phyloP scores from a whole-genome alignment of 1,140 invertebrate species.

The Adelges cooleyi region DNA sequence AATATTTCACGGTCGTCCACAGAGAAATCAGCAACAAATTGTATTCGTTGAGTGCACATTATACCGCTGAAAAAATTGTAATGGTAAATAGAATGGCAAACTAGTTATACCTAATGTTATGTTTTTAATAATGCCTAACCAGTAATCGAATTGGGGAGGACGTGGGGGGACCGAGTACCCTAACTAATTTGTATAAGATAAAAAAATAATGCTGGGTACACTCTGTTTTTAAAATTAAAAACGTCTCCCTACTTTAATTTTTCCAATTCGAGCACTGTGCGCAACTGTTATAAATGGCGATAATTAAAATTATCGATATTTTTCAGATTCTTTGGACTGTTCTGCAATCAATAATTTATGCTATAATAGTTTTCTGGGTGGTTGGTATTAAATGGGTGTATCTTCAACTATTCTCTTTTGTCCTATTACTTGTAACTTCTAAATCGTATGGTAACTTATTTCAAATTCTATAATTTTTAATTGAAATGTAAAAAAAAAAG shows the following conservation, averaged over 20 bases:
- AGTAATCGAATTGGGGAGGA: too few species aligned
- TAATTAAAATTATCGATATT: background rate
- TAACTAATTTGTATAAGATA: too few species aligned
- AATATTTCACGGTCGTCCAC: conserved; percentile 51
- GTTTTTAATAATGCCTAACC: too few species aligned
- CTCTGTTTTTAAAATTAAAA: too few species aligned
- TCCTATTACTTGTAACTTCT: background rate
- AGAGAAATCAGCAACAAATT: conserved; percentile 52
- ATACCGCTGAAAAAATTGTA: conserved; percentile 54
- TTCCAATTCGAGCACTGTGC: too few species aligned
- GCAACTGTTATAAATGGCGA: too few species aligned
- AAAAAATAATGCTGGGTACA: too few species aligned
- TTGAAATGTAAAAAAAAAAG: too few species aligned
- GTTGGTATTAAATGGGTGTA: background rate
- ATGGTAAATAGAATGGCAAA: conserved; percentile 43
- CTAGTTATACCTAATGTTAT: too few species aligned
- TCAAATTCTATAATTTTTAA: too few species aligned
- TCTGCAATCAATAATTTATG: background rate
- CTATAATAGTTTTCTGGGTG: background rate
- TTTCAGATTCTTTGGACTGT: background rate
- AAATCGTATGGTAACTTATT: conserved; percentile 20
- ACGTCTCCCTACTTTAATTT: too few species aligned
- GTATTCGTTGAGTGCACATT: conserved; percentile 53
- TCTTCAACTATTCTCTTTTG: background rate
- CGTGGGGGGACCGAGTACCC: too few species aligned